These are phyloP conservation scores for Todiramphus saurophagus DNA, from an alignment of 2,113 vertebrate species.

Conservation along the genomic window DNA sequence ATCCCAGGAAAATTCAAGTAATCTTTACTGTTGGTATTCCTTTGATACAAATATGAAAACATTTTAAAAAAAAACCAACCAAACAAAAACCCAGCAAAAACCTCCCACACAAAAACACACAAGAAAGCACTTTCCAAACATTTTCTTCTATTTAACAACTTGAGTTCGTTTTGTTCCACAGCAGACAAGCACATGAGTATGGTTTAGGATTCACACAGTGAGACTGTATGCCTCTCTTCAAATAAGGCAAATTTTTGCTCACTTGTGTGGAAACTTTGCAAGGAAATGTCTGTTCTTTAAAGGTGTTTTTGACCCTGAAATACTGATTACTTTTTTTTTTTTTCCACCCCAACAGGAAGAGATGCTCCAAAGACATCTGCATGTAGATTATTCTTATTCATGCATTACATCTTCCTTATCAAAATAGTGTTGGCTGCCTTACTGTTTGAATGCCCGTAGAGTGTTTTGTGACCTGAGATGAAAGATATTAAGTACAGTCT, in stretches of 20 bases:
- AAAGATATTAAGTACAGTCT: not conserved
- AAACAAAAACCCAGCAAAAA: not conserved
- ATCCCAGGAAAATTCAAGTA: not conserved
- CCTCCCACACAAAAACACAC: not conserved
- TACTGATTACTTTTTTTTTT: not conserved
- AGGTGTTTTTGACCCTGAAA: not conserved
- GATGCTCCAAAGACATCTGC: not conserved
- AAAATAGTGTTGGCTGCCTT: not conserved
- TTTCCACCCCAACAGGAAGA: not conserved
- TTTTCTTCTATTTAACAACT: not conserved
- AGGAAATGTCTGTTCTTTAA: not conserved
- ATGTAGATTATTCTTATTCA: not conserved
- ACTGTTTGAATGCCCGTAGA: not conserved
- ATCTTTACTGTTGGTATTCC: not conserved
- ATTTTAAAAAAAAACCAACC: not conserved
- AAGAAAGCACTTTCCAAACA: not conserved
- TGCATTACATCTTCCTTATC: not conserved
- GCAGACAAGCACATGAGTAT: not conserved
- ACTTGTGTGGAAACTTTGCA: accelerated
- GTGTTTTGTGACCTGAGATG: not conserved
- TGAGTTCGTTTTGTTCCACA: not conserved
- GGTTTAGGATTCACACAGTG: not conserved
- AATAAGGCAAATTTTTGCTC: not conserved
- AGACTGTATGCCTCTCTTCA: not conserved
- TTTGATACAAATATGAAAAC: not conserved